Evolutionary conservation across 2,888 invertebrate genomes (phyloP).

Genomic region (Synanthedon andrenaeformis): DNA sequence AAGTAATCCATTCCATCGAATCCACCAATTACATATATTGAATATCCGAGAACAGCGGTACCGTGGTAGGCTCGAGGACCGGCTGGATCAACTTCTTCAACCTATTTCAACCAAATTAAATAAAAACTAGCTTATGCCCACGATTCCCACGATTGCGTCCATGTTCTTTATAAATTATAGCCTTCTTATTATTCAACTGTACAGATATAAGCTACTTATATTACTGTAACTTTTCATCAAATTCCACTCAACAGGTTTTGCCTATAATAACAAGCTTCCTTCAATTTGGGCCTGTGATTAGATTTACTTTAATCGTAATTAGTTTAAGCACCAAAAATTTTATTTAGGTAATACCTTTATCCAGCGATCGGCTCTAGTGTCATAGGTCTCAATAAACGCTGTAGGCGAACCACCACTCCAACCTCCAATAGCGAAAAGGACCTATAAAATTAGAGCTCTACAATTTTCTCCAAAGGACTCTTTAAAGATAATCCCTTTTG

Average conservation of each 20-base stretch:
- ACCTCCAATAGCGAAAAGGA: conserved; percentile 78
- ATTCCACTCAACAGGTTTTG: too few species aligned
- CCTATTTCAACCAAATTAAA: conserved; percentile 35
- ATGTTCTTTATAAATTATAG: neutral
- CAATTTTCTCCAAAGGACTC: neutral
- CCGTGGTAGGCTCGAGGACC: conserved; percentile 94
- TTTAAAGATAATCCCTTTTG: neutral
- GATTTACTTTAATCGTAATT: too few species aligned
- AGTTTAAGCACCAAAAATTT: neutral
- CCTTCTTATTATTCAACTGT: too few species aligned
- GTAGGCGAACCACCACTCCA: conserved; percentile 79
- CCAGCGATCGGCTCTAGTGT: conserved; percentile 91
- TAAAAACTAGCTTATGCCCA: neutral
- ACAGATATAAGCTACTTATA: too few species aligned
- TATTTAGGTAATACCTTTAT: conserved; percentile 66
- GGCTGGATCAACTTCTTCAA: conserved; percentile 82
- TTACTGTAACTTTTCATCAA: too few species aligned
- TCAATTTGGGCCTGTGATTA: too few species aligned
- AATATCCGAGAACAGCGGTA: conserved; percentile 86
- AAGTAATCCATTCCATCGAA: conserved; percentile 93
- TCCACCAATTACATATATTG: conserved; percentile 92
- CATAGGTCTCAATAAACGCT: conserved; percentile 87
- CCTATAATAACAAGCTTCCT: too few species aligned
- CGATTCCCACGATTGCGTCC: neutral
- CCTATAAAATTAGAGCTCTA: conserved; percentile 31